Evolutionary conservation across 2,888 invertebrate species (phyloP).

Genomic region (Ferrisia virgata): DNA sequence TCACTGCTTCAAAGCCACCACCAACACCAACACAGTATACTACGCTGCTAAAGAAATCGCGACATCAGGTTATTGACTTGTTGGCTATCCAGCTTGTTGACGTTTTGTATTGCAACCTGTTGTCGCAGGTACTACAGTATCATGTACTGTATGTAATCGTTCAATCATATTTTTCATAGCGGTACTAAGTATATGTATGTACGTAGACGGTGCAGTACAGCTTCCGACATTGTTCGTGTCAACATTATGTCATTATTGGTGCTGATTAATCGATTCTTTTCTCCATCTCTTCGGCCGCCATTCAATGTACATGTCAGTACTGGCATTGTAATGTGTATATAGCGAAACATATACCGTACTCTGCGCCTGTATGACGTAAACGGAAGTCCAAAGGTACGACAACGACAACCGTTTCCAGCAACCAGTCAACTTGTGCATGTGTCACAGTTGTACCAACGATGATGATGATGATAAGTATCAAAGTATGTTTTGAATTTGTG

Average conservation of each 20-base stretch:
- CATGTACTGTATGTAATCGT: not conserved
- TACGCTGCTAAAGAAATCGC: not conserved
- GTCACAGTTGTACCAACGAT: no score
- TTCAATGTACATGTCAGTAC: not conserved
- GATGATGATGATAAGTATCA: not conserved
- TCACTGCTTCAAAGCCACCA: not conserved
- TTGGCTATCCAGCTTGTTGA: constrained; percentile 5
- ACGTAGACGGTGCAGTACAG: no score
- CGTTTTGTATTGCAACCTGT: constrained; percentile 23
- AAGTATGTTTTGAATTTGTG: not conserved
- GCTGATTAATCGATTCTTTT: not conserved
- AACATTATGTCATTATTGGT: constrained; percentile 12
- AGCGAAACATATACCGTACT: not conserved
- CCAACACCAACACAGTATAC: no score
- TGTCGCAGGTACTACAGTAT: not conserved
- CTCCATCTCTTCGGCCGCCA: not conserved
- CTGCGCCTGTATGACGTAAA: not conserved
- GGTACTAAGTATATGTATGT: no score
- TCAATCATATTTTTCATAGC: not conserved
- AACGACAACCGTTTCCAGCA: constrained; percentile 43
- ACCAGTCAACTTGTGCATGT: not conserved
- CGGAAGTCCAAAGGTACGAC: constrained; percentile 22
- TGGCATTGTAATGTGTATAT: no score
- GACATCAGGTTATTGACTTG: constrained; percentile 3
- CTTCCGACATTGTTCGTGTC: not conserved